These are phyloP conservation scores for Drosophila pegasa DNA, from an alignment of 2,888 invertebrate genomes.

Conservation along the genomic window DNA sequence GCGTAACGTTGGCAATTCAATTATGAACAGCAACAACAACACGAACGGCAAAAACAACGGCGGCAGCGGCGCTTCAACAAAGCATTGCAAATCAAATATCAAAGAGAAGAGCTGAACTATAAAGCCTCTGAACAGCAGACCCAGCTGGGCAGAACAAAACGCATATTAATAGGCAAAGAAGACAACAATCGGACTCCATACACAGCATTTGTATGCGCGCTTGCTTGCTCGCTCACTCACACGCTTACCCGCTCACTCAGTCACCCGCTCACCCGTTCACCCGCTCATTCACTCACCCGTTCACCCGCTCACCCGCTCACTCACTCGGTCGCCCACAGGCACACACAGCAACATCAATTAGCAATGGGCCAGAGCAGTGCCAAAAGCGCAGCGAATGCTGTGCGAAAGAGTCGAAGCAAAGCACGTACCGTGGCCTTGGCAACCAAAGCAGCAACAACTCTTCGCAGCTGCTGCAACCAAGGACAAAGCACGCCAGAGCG, in stretches of 20 bases:
- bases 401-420: slow-evolving; percentile 16
- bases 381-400: slow-evolving; percentile 21
- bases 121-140: slow-evolving; percentile 7
- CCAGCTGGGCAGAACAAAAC: slow-evolving; percentile 26
- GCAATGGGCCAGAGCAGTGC: slow-evolving; percentile 43
- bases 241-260: too few species aligned
- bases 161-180: slow-evolving; percentile 13
- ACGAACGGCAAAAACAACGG: slow-evolving; percentile 35
- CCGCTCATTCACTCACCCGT: too few species aligned
- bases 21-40: slow-evolving; percentile 53
- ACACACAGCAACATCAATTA: slow-evolving; percentile 59
- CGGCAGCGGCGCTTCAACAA: slow-evolving; percentile 24
- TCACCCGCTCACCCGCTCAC: background rate
- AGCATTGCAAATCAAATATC: slow-evolving; percentile 71
- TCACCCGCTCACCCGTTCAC: too few species aligned
- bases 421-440: slow-evolving; percentile 58
- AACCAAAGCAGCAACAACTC: slow-evolving; percentile 34
- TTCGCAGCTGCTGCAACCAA: slow-evolving; percentile 16
- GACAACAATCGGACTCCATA: slow-evolving; percentile 8
- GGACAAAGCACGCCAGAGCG: slow-evolving; percentile 8
- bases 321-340: slow-evolving; percentile 3
- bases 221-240: background rate
- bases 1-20: slow-evolving; percentile 56
- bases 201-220: background rate
- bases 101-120: slow-evolving; percentile 34